Base-by-base conservation (phyloP, 2,888 invertebrate genomes). In the Eudemis profundana region DNA sequence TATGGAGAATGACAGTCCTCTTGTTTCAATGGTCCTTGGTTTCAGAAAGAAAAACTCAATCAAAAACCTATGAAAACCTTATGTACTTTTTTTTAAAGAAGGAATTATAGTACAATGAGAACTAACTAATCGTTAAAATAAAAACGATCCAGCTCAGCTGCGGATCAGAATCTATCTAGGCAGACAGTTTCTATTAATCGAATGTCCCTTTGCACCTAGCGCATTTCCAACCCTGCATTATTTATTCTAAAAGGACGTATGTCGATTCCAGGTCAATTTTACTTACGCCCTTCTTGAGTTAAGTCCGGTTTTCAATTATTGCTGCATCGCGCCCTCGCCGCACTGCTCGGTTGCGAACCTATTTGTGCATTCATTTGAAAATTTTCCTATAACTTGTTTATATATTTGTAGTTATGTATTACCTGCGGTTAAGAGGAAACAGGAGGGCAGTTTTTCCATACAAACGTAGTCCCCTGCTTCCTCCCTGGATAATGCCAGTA, bases 151-250 rank as follows among this genome's bases (percentile, higher is more conserved):
- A 8, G 33, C 12, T 33, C 33, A 33, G 33, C 33, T 33, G 33
- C 33, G 33, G 33, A 33, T 33, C 8, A 33, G 33, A 33, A 33
- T 33, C 10, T 33, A 33, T 33, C 33, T 33, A 33, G 33, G 42
- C 29, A 21, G 40, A 56, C 29, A 56, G 54, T 56, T 42, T 42
- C 54, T 56, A 56, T 56, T 56, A 56, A 56, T 56, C 27, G n/a
- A 42, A 44, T 44, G 29, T 56, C 29, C 44, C 17, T 29, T 19
- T 56, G 42, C 17, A 29, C 56, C 44, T 56, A 15, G 27, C 12
- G 29, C 27, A 56, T 17, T 42, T 8, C 42, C n/a, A 8, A 17
- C 17, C 23, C 2, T 17, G 36, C 38, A 42, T n/a, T 7, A 0
- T 4, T 19, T 0, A 5, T 0, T 29, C 12, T 2, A 33, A 56